Base-by-base conservation (phyloP, 2,888 invertebrate species). In the Ashinkailepas kermadecensis region DNA sequence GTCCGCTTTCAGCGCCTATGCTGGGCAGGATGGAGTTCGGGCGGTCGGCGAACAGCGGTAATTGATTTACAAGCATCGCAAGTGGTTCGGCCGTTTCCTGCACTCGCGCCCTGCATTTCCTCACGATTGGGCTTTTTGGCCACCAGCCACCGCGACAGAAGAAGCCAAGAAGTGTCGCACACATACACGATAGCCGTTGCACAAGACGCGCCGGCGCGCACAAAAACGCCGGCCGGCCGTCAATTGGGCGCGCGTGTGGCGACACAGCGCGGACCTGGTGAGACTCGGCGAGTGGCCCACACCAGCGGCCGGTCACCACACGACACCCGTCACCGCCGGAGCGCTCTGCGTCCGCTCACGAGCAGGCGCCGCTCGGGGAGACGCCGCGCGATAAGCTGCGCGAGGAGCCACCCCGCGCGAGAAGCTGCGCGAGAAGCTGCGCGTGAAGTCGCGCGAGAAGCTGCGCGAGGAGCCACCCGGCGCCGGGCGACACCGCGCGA, bases 101-200 rank as follows among this genome's bases (percentile, higher is more conserved):
- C 10, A 25, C 39, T 39, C 25, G 39, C 70, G 39, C 23, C 25
- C 25, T 13, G 70, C 70, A 15, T 70, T 70, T 39, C 70, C 70
- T 70, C 70, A 70, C 70, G 70, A 39, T 62, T 15, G 15, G 39
- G 39, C 70, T 70, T 70, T 70, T 70, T 70, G 25, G 15, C 62
- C 18, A 18, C 62, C 39, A 12, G 70, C 39, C 39, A 39, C 25
- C 39, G 39, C 15, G 70, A 39, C 39, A 39, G 70, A 39, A 70
- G 70, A 70, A 70, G 39, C 39, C 70, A 25, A 70, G 70, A 70
- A 70, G 39, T 70, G 70, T 70, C 70, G 11, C 70, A 15, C 70
- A 39, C 39, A 39, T 70, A 13, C 7, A n/a, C 70, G 70, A 15
- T 70, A 70, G 70, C 70, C 23, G 70, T 70, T 70, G 39, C 70